Evolutionary conservation across 2,888 invertebrate genomes (phyloP).

Genomic region (Ormyrus pomaceus): DNA sequence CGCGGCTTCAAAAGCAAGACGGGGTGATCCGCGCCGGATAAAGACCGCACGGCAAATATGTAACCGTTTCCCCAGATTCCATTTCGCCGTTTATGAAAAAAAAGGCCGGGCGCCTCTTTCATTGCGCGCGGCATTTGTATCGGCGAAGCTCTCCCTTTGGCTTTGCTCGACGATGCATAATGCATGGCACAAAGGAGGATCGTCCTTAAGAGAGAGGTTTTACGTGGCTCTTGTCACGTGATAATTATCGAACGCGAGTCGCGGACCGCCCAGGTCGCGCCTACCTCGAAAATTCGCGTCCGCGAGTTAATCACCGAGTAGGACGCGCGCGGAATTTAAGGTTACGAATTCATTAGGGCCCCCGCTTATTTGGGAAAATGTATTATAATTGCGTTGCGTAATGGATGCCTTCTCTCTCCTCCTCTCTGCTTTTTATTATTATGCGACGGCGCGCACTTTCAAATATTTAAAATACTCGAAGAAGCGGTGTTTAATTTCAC

Average conservation of each 20-base stretch:
- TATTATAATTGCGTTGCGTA: too few species aligned
- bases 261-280: slow-evolving; percentile 54
- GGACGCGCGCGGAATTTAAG: too few species aligned
- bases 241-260: slow-evolving; percentile 36
- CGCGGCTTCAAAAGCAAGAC: slow-evolving; percentile 62
- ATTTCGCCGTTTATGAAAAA: slow-evolving; percentile 51
- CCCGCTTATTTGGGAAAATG: too few species aligned
- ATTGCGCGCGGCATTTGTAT: slow-evolving; percentile 17
- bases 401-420: too few species aligned
- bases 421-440: too few species aligned
- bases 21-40: slow-evolving; percentile 63
- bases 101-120: slow-evolving; percentile 53
- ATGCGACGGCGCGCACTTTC: too few species aligned
- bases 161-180: neutral
- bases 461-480: too few species aligned
- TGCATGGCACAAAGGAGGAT: too few species aligned
- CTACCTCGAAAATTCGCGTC: slow-evolving; percentile 39
- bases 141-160: neutral
- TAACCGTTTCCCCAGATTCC: slow-evolving; percentile 53
- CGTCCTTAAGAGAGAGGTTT: neutral
- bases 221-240: slow-evolving; percentile 25
- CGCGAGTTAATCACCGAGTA: too few species aligned
- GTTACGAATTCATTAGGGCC: too few species aligned
- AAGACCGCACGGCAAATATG: slow-evolving; percentile 64
- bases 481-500: too few species aligned